phyloP scores from a whole-genome alignment of 53 echinoderm and acorn worm species.

The Astropecten irregularis region DNA sequence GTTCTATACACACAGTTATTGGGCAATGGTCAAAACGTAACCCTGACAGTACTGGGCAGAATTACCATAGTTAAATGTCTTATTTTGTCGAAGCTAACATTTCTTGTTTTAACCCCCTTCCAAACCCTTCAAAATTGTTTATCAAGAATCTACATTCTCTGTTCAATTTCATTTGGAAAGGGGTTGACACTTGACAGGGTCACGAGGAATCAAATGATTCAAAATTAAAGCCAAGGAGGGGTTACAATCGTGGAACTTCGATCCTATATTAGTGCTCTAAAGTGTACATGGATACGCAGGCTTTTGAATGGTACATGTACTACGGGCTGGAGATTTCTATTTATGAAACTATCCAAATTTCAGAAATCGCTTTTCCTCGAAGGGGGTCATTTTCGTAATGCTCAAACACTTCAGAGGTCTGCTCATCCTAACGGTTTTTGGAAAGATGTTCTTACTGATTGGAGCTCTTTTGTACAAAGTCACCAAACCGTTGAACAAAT shows the following conservation, averaged over 20 bases:
- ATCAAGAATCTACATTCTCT: neutral
- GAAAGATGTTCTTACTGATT: no score
- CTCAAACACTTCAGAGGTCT: no score
- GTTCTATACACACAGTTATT: neutral
- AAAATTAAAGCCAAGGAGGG: neutral
- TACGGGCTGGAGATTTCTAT: no score
- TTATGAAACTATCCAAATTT: no score
- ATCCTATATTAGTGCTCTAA: conserved; percentile 1
- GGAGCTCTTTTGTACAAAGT: no score
- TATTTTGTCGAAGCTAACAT: conserved; percentile 1
- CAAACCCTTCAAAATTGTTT: neutral
- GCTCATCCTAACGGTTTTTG: no score
- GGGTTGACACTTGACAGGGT: neutral
- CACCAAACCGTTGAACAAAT: no score
- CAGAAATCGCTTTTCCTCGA: neutral
- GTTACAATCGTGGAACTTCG: conserved; percentile 17
- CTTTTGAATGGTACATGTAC: neutral
- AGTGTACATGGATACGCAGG: conserved; percentile 7
- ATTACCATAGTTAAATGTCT: conserved; percentile 16
- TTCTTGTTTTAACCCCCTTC: neutral
- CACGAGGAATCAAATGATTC: neutral
- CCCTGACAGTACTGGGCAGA: neutral
- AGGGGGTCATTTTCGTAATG: neutral
- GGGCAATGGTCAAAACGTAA: conserved; percentile 6
- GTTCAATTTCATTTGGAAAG: conserved; percentile 18